Conservation (phyloP, 1,140 invertebrate species). For the Brachionus asplanchnoidis region DNA sequence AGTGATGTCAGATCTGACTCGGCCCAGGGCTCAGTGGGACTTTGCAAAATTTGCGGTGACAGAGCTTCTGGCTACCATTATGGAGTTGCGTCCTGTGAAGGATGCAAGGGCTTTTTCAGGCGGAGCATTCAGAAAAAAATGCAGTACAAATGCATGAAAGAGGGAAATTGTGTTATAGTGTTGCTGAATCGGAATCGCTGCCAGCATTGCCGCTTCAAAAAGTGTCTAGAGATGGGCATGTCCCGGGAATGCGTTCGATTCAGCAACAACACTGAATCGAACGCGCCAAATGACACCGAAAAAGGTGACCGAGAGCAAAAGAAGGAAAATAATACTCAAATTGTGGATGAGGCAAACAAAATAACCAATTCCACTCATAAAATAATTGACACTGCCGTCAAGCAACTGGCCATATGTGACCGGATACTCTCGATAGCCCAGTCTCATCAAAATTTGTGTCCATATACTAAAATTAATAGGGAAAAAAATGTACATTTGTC, state of each 20-base stretch:
- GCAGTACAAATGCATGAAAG: slow-evolving; percentile 57
- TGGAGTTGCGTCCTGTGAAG: slow-evolving; percentile 56
- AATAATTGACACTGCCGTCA: slow-evolving; percentile 10
- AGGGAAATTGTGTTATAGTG: slow-evolving; percentile 54
- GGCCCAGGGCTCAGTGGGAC: slow-evolving; percentile 39
- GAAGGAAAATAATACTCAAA: background rate
- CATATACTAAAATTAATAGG: slow-evolving; percentile 8
- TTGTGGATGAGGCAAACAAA: background rate
- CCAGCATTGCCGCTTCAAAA: slow-evolving; percentile 57
- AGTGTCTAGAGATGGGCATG: slow-evolving; percentile 49
- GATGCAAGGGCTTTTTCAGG: slow-evolving; percentile 58
- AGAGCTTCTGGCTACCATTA: slow-evolving; percentile 57
- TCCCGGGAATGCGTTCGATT: slow-evolving; percentile 51
- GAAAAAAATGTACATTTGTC: background rate
- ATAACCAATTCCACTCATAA: slow-evolving; percentile 15
- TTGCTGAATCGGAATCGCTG: slow-evolving; percentile 55
- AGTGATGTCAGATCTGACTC: background rate
- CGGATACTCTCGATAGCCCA: background rate
- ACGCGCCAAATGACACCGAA: background rate
- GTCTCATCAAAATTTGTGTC: slow-evolving; percentile 26
- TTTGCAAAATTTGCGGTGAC: slow-evolving; percentile 56
- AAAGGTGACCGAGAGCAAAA: background rate
- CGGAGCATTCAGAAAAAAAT: slow-evolving; percentile 56
- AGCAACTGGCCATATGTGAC: slow-evolving; percentile 19
- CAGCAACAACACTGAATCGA: slow-evolving; percentile 44